Base-by-base conservation (phyloP, 2,113 vertebrate species). In the Holacanthus passer region DNA sequence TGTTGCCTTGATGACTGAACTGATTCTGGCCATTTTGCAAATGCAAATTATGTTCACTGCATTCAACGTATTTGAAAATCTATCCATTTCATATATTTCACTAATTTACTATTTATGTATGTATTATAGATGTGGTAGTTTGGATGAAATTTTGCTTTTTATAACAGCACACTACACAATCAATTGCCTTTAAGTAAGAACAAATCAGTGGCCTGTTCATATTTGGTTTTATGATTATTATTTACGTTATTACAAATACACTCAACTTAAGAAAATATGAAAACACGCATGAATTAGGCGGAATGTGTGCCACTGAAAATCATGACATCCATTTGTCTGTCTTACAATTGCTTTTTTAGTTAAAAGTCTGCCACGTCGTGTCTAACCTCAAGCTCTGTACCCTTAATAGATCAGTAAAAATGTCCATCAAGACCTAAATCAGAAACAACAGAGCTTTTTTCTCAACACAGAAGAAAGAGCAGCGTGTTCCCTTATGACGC, bases 401-500 rank as follows among this genome's bases (percentile, higher is more conserved):
- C 35, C 32, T 53, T 74, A 53, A 76, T 35, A 73, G 50, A 48
- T 56, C 3, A 2, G 22, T 63, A 59, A 86, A 82, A 77, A 56
- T 63, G 71, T 59, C 81, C 43, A 63, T 87, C 77, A 87, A 82
- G 70, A 76, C 48, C 10, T 67, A 31, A 72, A 72, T 63, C 71
- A 80, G 69, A 89, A 82, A 83, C 60, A 65, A 63, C 58, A 69
- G 53, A 56, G 39, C 10, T 71, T 78, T 70, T n/a, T 84, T 77
- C 43, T 55, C 60, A 67, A 73, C 77, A 73, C 19, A 66, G n/a
- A 72, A 65, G 41, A 81, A 88, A 73, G 77, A 67, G 81, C 52
- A 76, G 65, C 35, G 62, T 87, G 75, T 81, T 87, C 68, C 24
- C 66, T 78, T 81, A 92, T 90, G 89, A 92, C 85, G 87, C 88